These are phyloP conservation scores for Lochmaea crataegi DNA, from an alignment of 2,888 invertebrate species.

Conservation along the genomic window DNA sequence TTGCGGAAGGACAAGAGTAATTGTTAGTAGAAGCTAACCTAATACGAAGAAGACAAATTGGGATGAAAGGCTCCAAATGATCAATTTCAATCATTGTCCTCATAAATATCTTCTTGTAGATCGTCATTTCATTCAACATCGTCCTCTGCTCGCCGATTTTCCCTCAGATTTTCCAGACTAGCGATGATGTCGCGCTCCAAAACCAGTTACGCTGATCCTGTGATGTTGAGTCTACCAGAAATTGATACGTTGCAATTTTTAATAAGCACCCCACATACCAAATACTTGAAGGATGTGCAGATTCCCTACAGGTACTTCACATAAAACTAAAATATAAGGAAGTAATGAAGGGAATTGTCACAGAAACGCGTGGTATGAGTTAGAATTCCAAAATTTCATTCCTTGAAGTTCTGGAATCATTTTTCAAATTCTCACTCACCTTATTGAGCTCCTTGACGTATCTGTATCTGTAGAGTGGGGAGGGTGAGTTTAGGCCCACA, in stretches of 20 bases:
- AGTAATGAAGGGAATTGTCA: too few species aligned
- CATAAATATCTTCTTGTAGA: not conserved
- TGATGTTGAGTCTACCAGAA: not conserved
- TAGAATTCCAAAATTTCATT: too few species aligned
- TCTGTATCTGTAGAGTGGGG: too few species aligned
- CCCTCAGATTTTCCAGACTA: not conserved
- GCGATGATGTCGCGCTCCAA: not conserved
- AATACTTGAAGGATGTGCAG: not conserved
- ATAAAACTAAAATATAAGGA: too few species aligned
- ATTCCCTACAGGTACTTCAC: not conserved
- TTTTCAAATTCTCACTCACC: too few species aligned
- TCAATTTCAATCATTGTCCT: not conserved
- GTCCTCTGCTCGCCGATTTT: not conserved
- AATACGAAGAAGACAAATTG: too few species aligned
- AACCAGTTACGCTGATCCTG: not conserved
- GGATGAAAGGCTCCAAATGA: not conserved
- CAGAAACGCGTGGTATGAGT: too few species aligned
- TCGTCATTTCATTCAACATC: not conserved
- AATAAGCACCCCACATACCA: constrained; percentile 8
- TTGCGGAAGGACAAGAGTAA: too few species aligned
- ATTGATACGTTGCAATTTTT: constrained; percentile 3
- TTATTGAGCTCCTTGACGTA: too few species aligned
- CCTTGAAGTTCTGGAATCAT: too few species aligned
- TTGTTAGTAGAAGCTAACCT: too few species aligned
- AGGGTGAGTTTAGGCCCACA: too few species aligned